phyloP scores from a whole-genome alignment of 2,113 vertebrate species.

The Silurus asotus region DNA sequence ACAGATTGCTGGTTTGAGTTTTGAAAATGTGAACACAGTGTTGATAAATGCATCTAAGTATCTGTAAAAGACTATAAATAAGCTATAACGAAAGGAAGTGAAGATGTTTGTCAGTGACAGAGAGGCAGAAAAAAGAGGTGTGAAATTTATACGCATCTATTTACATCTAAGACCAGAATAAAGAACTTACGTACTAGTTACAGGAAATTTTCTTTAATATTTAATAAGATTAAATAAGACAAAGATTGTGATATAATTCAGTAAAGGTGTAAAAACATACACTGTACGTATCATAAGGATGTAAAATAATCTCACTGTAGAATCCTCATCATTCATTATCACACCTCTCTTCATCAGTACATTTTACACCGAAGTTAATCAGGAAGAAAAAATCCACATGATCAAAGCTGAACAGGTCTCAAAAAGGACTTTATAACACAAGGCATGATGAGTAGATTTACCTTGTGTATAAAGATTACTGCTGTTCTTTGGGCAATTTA shows the following conservation, averaged over 20 bases:
- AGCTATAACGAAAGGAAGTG: not conserved
- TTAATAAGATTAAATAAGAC: not conserved
- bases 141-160: not conserved
- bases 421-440: no score
- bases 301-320: not conserved
- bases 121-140: not conserved
- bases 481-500: not conserved
- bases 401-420: not conserved
- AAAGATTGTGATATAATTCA: not conserved
- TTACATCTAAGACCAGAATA: not conserved
- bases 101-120: not conserved
- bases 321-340: not conserved
- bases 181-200: not conserved
- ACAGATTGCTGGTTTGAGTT: not conserved
- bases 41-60: no score
- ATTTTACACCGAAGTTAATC: slow-evolving; percentile 1
- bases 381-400: slow-evolving; percentile 14
- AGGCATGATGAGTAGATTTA: no score
- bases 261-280: not conserved
- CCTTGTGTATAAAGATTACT: not conserved
- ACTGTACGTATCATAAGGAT: not conserved
- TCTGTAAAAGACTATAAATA: no score
- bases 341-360: not conserved
- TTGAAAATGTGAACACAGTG: not conserved
- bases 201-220: not conserved